Evolutionary conservation across 30 jellyfish, hydroid and myxozoan species (phyloP).

Genomic region (Euphysa ruthae): DNA sequence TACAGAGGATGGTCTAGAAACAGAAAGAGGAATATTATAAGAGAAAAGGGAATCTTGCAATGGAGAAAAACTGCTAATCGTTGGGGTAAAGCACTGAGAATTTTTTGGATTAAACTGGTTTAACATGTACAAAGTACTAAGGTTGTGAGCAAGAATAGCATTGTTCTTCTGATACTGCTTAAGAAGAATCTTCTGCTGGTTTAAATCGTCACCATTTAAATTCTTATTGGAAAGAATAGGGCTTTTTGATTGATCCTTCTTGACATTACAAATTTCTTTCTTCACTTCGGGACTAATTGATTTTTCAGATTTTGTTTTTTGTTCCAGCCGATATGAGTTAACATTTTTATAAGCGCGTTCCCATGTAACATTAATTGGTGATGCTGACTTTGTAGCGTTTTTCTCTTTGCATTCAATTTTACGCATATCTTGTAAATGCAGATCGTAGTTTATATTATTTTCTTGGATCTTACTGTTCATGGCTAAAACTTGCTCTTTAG

Average conservation of each 20-base stretch:
- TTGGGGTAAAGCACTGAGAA: too few relatives aligned
- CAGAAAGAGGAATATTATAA: too few relatives aligned
- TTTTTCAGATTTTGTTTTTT: too few relatives aligned
- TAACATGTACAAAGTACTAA: slow-evolving; percentile 10
- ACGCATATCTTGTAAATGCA: not conserved
- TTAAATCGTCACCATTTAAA: slow-evolving; percentile 1
- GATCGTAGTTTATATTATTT: not conserved
- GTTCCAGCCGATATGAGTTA: not conserved
- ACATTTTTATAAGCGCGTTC: not conserved
- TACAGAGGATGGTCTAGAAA: too few relatives aligned
- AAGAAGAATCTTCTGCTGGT: slow-evolving; percentile 6
- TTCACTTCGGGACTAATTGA: too few relatives aligned
- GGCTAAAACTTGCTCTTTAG: too few relatives aligned
- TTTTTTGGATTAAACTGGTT: not conserved
- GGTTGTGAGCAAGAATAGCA: slow-evolving; percentile 30
- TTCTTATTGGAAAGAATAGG: not conserved
- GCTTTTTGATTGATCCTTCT: not conserved
- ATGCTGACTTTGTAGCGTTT: not conserved
- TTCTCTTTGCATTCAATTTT: not conserved
- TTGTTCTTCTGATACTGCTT: slow-evolving; percentile 23
- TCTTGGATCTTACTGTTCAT: not conserved
- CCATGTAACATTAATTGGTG: not conserved
- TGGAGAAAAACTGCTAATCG: too few relatives aligned
- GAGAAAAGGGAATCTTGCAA: too few relatives aligned
- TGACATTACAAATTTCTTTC: too few relatives aligned